phyloP scores from a whole-genome alignment of 2,113 vertebrate genomes.

The Gobiocypris rarus region DNA sequence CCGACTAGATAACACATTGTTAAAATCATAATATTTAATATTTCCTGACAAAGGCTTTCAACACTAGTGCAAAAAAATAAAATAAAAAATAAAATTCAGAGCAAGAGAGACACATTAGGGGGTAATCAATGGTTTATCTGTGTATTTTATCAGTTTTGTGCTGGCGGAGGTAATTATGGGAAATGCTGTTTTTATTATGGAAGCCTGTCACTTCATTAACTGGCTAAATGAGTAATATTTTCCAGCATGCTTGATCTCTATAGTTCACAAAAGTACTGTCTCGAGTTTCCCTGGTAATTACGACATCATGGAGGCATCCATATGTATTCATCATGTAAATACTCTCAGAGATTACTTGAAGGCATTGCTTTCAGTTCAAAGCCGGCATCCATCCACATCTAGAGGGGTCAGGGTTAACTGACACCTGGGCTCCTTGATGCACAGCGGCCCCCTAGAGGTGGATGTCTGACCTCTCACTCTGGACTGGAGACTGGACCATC shows the following conservation, averaged over 20 bases:
- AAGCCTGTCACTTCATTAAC: background rate
- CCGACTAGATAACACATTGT: background rate
- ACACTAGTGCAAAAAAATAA: background rate
- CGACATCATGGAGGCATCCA: background rate
- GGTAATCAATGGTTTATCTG: background rate
- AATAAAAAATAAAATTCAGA: background rate
- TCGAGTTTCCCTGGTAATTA: conserved; percentile 8
- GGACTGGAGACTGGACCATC: background rate
- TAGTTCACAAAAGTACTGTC: background rate
- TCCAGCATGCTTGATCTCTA: background rate
- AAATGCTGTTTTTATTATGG: background rate
- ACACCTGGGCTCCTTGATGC: conserved; percentile 19
- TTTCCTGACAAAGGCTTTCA: background rate
- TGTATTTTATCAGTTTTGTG: background rate
- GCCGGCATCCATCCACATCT: background rate
- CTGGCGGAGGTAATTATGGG: background rate
- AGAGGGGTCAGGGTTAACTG: conserved; percentile 1
- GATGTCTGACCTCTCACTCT: conserved; percentile 2
- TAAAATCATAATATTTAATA: background rate
- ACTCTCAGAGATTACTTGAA: background rate
- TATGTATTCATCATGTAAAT: background rate
- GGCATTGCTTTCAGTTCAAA: background rate
- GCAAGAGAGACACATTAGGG: background rate
- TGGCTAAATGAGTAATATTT: background rate
- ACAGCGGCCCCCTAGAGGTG: conserved; percentile 44